A percentile compares a stretch with the other conserved stretches of the same genome.
These are phyloP conservation scores for Crotalus viridis DNA, from an alignment of 2,113 vertebrate genomes.

Conservation along the genomic window DNA sequence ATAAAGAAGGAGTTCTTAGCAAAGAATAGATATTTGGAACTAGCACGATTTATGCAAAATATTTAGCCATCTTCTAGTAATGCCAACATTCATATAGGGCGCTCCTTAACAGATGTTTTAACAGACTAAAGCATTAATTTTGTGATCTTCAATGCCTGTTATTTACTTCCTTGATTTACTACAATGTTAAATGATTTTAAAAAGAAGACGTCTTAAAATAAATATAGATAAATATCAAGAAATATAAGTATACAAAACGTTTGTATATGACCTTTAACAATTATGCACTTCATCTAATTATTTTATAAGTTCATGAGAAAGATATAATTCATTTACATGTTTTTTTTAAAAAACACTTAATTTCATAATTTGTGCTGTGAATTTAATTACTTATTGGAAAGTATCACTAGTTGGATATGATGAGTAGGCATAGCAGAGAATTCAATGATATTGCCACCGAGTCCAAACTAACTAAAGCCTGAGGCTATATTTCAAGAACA, in stretches of 20 bases:
- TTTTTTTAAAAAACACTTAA: slow-evolving; percentile 54
- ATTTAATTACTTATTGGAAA: neutral
- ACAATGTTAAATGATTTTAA: slow-evolving; percentile 75
- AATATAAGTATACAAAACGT: slow-evolving; percentile 49
- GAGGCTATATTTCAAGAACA: neutral
- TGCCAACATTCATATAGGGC: slow-evolving; percentile 69
- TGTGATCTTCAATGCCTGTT: slow-evolving; percentile 73
- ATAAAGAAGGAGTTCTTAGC: slow-evolving; percentile 38
- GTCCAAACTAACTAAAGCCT: neutral
- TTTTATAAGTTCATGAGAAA: slow-evolving; percentile 16
- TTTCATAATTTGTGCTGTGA: slow-evolving; percentile 40
- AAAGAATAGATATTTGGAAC: slow-evolving; percentile 58
- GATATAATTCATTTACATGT: slow-evolving; percentile 39
- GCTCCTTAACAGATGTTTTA: slow-evolving; percentile 76
- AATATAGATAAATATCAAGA: slow-evolving; percentile 68
- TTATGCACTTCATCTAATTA: slow-evolving; percentile 10
- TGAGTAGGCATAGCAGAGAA: neutral
- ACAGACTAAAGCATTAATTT: slow-evolving; percentile 80
- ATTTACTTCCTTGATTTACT: slow-evolving; percentile 81
- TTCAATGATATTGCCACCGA: neutral
- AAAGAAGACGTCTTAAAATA: slow-evolving; percentile 73
- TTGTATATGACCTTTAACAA: slow-evolving; percentile 32
- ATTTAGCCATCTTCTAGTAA: slow-evolving; percentile 60
- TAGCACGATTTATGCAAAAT: slow-evolving; percentile 55
- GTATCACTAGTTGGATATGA: neutral